phyloP scores from a whole-genome alignment of 2,888 invertebrate genomes.

The Branchipolynoe longqiensis region DNA sequence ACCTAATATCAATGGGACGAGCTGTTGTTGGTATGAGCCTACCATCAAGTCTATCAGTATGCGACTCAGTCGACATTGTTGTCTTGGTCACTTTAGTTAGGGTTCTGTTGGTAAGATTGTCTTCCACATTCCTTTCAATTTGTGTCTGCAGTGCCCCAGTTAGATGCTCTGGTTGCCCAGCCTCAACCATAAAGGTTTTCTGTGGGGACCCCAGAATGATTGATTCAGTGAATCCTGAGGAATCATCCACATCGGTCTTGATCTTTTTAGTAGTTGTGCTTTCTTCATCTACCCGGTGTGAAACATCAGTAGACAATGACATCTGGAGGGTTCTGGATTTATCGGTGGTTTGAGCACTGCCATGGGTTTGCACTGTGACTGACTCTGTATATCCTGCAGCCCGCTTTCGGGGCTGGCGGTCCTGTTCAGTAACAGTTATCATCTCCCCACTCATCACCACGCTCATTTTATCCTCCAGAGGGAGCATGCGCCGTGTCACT shows the following conservation, averaged over 20 bases:
- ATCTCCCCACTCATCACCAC: neutral
- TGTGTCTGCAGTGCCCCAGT: neutral
- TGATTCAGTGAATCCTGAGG: conserved; percentile 7
- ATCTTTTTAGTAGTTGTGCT: neutral
- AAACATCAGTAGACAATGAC: neutral
- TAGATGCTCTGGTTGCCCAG: neutral
- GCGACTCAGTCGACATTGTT: neutral
- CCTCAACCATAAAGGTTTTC: too few relatives aligned
- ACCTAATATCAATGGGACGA: neutral
- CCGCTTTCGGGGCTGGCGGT: neutral
- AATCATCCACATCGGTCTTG: neutral
- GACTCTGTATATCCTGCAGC: neutral
- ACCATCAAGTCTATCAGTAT: neutral
- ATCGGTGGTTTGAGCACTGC: too few relatives aligned
- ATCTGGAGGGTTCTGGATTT: too few relatives aligned
- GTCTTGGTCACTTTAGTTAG: neutral
- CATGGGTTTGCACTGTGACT: neutral
- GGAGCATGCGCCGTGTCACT: neutral
- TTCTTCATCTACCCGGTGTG: neutral
- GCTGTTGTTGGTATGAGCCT: neutral
- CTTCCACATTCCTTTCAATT: neutral
- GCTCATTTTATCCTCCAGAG: neutral
- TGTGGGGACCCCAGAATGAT: too few relatives aligned
- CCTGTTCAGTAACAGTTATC: neutral
- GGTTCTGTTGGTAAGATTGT: neutral